These are phyloP conservation scores for Ectropis grisescens DNA, from an alignment of 1,140 invertebrate species.

Conservation along the genomic window DNA sequence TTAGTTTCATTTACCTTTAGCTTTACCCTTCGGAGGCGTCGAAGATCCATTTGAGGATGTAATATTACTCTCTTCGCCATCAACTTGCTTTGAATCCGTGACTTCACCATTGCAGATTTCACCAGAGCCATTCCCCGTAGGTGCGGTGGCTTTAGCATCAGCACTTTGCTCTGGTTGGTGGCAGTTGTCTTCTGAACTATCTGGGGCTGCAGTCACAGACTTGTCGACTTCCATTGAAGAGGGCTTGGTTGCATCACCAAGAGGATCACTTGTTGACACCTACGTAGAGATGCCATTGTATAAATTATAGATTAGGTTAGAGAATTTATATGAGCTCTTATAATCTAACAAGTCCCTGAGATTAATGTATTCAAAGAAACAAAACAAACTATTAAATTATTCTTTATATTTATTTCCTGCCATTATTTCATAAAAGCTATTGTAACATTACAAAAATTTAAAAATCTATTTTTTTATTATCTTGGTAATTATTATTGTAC, in stretches of 20 bases:
- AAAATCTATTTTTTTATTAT: too few species aligned
- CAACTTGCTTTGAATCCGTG: conserved; percentile 68
- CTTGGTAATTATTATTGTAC: too few species aligned
- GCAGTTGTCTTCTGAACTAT: conserved; percentile 72
- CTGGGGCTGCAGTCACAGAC: conserved; percentile 59
- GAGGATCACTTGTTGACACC: conserved; percentile 72
- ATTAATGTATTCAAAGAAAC: too few species aligned
- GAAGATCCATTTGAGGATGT: conserved; percentile 54
- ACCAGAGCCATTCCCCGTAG: conserved; percentile 31
- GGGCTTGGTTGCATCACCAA: conserved; percentile 18
- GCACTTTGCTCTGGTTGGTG: conserved; percentile 67
- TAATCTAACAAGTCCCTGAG: too few species aligned
- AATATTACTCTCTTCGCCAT: conserved; percentile 69
- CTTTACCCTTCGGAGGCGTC: conserved; percentile 36
- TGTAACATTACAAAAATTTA: too few species aligned
- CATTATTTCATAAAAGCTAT: too few species aligned
- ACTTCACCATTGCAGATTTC: conserved; percentile 58
- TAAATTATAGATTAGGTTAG: too few species aligned
- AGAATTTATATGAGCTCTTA: too few species aligned
- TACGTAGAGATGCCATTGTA: too few species aligned
- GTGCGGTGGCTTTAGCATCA: conserved; percentile 30
- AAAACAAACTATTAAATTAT: too few species aligned
- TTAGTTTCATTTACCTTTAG: conserved; percentile 47
- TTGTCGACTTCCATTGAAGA: conserved; percentile 43
- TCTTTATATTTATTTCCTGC: too few species aligned